These are phyloP conservation scores for Aphaenogaster floridana DNA, from an alignment of 1,140 invertebrate genomes.

Conservation along the genomic window DNA sequence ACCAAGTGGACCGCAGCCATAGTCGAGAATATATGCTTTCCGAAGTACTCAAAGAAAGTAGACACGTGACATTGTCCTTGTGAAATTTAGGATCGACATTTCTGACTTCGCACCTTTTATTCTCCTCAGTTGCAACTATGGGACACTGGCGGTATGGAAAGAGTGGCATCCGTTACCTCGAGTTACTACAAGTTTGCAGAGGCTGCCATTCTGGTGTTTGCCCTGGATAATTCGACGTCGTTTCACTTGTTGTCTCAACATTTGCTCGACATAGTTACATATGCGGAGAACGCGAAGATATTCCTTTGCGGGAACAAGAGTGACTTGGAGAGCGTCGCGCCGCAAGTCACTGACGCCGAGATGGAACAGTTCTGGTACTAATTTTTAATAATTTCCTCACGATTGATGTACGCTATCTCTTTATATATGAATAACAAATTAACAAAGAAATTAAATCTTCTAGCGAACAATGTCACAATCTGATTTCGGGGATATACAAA, in stretches of 20 bases:
- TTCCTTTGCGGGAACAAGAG: conserved; percentile 97
- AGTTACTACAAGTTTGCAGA: conserved; percentile 98
- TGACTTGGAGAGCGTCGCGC: conserved; percentile 91
- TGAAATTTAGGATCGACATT: background rate
- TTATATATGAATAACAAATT: conserved; percentile 4
- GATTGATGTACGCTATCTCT: background rate
- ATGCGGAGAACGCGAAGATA: conserved; percentile 97
- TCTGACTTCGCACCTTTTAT: conserved; percentile 47
- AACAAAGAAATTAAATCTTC: conserved; percentile 72
- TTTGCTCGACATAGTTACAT: conserved; percentile 95
- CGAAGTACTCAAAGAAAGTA: background rate
- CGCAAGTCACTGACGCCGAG: conserved; percentile 94
- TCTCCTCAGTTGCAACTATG: conserved; percentile 93
- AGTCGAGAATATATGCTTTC: background rate
- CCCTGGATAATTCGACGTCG: conserved; percentile 95
- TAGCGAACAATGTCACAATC: conserved; percentile 96
- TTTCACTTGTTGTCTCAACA: conserved; percentile 97
- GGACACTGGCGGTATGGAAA: conserved; percentile 98
- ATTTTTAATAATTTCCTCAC: background rate
- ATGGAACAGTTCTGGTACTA: conserved; percentile 95
- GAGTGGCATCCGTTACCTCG: conserved; percentile 96
- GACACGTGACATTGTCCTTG: background rate
- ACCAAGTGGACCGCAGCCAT: background rate
- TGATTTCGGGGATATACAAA: conserved; percentile 95
- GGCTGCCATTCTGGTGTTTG: conserved; percentile 96